Evolutionary conservation across 1,140 invertebrate genomes (phyloP), one percentile per base, ranked within the genome.

Genomic region (Phenacoccus solenopsis): DNA sequence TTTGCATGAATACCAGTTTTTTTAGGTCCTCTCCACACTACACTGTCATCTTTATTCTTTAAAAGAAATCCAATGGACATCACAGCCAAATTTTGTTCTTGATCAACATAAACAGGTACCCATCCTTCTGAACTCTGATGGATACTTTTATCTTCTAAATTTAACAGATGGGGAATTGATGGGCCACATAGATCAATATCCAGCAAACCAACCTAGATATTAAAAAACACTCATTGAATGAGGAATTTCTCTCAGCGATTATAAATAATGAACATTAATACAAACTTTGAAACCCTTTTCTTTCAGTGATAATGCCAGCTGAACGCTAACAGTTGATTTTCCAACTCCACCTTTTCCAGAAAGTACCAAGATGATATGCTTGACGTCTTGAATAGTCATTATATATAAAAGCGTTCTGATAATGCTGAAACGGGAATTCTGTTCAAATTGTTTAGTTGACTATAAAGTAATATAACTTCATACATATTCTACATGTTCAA

Each of bases 291-390:
- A 90, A 56, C 90, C 91, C 69, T 80, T 82, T 78, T 90, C 85
- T 78, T 88, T 89, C 16, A 98, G 80, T 25, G 88, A 86, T 70
- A 96, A 79, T 0, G 95, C 91, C 61, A 98, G 79, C 77, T 96
- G 91, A 16, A 88, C 88, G 76, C 91, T 89, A 0, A 98, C 87
- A 67, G 95, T 98, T 64, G 93, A 96, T 83, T 99, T 99, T 12
- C 96, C 96, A 68, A 99, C 96, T 61, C 96, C 96, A 64, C 96
- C 96, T 85, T 99, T 98, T 4, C 96, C 96, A 49, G 94, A 98
- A 49, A 98, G 80, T 12, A 95, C 85, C 72, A 94, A 80, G 74
- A 94, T 84, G 64, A 94, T 84, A 77, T 91, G 86, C 78, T 90
- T 89, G 0, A 93, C 89, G 69, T 84, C 81, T 67, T 64, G 22